Percentiles rank a stretch among this genome's conserved stretches.
phyloP scores from a whole-genome alignment of 2,113 vertebrate species.

The Cyanoramphus novaezelandiae region DNA sequence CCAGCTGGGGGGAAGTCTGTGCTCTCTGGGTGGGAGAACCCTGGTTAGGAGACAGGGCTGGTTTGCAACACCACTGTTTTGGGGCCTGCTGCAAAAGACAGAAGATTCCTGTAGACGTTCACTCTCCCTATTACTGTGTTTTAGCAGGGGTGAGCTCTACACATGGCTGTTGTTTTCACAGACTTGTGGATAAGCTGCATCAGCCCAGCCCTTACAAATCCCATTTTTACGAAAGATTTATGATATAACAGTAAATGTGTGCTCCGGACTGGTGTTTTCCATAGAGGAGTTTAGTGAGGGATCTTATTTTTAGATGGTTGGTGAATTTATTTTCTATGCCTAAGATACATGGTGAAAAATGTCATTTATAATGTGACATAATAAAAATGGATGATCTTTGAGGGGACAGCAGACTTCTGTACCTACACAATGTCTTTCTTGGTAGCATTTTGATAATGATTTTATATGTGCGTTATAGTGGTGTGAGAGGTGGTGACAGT shows the following conservation, averaged over 20 bases:
- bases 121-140: neutral
- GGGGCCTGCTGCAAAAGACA: neutral
- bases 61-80: accelerated
- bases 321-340: neutral
- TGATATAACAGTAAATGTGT: neutral
- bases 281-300: neutral
- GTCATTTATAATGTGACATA: neutral
- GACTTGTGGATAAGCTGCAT: neutral
- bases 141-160: neutral
- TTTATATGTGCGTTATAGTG: accelerated
- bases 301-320: neutral
- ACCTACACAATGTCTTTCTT: neutral
- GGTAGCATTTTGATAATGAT: neutral
- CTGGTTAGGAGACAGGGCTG: neutral
- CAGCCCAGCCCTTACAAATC: conserved; percentile 15
- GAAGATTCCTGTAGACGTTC: neutral
- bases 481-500: neutral
- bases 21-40: neutral
- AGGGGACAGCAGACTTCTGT: neutral
- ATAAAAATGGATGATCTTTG: conserved; percentile 14
- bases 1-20: neutral
- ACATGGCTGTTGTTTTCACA: neutral
- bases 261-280: neutral
- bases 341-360: neutral
- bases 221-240: conserved; percentile 30